Base-by-base conservation (phyloP, 2,113 vertebrate species). In the Pangasianodon gigas region DNA sequence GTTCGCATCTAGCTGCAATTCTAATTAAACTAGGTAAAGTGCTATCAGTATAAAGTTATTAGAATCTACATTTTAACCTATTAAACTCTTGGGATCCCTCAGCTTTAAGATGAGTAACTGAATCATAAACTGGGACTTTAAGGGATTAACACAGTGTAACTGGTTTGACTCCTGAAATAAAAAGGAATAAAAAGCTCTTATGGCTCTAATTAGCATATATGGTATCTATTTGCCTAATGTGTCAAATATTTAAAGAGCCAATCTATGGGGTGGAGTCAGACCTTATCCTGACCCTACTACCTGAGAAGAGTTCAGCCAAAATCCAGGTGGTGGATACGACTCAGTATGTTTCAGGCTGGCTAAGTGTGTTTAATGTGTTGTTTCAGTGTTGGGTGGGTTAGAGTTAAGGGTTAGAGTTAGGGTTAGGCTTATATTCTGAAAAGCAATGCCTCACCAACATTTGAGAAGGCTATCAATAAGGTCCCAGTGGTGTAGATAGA, bases 401-500 rank as follows among this genome's bases (percentile, higher is more conserved):
- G 24, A 6, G 37, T 21, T 75, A 67, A 67, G 24, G 3, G 4
- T 77, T 51, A 4, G 18, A 1, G n/a, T 2, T 37, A 65, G 21
- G 75, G 10, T 79, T 79, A 26, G 44, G 2, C 32, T 44, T 37
- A 75, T 75, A 44, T 18, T 74, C 16, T 82, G 18, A 48, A 69
- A 19, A 71, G 32, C 51, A 52, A 48, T 54, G 32, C 9, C 94
- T 94, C 89, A 97, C 97, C 96, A 94, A 95, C 93, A 0, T 93
- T 94, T 81, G 94, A 96, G 91, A 97, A 96, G 85, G 96, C 96
- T 0, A 97, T 91, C 10, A 93, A 93, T 69, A 97, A 91, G 1
- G 94, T 96, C 48, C 95, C 97, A 0, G 87, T 48, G 0, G 96
- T 92, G 88, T 96, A 97, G 74, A 96, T 84, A 32, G 90, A 93